A percentile compares a stretch with the other conserved stretches of the same genome.
Conservation (phyloP, 2,113 vertebrate genomes). For the Erinaceus europaeus region DNA sequence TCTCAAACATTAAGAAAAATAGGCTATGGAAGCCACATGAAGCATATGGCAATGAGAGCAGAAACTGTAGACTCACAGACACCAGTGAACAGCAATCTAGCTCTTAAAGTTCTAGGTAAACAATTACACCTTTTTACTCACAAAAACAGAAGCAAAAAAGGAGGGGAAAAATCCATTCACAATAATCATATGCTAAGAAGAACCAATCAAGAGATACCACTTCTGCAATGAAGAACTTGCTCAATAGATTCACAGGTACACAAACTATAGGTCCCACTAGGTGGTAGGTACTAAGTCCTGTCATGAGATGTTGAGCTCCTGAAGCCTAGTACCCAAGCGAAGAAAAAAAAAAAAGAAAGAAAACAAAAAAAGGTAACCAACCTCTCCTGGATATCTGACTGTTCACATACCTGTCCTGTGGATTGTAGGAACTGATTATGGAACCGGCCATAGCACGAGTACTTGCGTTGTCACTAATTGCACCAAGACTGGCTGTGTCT, state of each 20-base stretch:
- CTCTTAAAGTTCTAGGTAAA: not conserved
- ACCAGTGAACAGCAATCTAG: constrained; percentile 11
- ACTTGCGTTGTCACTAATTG: constrained; percentile 96
- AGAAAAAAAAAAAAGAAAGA: too few species aligned
- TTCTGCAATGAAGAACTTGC: constrained; percentile 1
- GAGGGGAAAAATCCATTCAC: not conserved
- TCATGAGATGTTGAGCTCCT: not conserved
- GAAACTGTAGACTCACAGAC: not conserved
- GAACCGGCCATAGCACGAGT: constrained; percentile 99
- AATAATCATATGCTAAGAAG: constrained; percentile 28
- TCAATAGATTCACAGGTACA: not conserved
- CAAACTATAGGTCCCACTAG: not conserved
- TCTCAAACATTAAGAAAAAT: constrained; percentile 36
- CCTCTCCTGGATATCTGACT: constrained; percentile 50
- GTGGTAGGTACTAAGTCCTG: not conserved
- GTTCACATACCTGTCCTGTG: constrained; percentile 92
- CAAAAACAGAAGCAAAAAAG: not conserved
- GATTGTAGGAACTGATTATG: constrained; percentile 98
- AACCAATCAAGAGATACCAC: constrained; percentile 30
- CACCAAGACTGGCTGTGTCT: constrained; percentile 95
- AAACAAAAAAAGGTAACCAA: too few species aligned
- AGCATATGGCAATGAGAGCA: constrained; percentile 10
- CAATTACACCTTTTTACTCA: not conserved
- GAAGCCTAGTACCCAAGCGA: not conserved
- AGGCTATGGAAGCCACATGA: not conserved